Evolutionary conservation across 2,797 vertebrate species (phyloP).

Genomic region (Coendou prehensilis): DNA sequence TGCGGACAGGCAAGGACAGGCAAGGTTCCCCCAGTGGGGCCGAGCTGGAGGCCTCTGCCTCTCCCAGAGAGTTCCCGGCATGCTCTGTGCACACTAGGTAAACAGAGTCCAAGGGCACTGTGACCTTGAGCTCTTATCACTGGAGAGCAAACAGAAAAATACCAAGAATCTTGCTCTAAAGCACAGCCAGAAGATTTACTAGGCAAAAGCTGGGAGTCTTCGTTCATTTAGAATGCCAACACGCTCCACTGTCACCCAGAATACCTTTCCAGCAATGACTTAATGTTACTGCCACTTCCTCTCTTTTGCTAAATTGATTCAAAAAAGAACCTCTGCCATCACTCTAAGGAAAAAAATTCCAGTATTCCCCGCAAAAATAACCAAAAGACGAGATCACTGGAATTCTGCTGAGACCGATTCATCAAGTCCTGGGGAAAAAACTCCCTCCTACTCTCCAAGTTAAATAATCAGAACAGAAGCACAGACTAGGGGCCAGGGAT

Average conservation of each 20-base stretch:
- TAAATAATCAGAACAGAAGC: slow-evolving; percentile 60
- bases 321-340: slow-evolving; percentile 43
- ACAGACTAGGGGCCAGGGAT: too few relatives aligned
- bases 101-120: slow-evolving; percentile 55
- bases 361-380: slow-evolving; percentile 78
- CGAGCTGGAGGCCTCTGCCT: neutral
- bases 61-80: neutral
- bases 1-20: neutral
- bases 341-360: slow-evolving; percentile 44
- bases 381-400: slow-evolving; percentile 82
- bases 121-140: slow-evolving; percentile 55
- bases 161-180: neutral
- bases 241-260: neutral
- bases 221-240: neutral
- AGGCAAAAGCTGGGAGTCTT: neutral
- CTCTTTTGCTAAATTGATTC: slow-evolving; percentile 81
- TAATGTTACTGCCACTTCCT: neutral
- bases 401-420: slow-evolving; percentile 86
- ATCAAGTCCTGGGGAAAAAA: slow-evolving; percentile 65
- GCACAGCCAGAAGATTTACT: neutral
- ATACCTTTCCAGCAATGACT: slow-evolving; percentile 19
- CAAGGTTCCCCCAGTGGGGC: neutral
- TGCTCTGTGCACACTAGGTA: neutral
- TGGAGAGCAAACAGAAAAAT: slow-evolving; percentile 50
- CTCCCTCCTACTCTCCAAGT: slow-evolving; percentile 61